Conservation (phyloP, 2,888 invertebrate species). For the Drosophila hamatofila region DNA sequence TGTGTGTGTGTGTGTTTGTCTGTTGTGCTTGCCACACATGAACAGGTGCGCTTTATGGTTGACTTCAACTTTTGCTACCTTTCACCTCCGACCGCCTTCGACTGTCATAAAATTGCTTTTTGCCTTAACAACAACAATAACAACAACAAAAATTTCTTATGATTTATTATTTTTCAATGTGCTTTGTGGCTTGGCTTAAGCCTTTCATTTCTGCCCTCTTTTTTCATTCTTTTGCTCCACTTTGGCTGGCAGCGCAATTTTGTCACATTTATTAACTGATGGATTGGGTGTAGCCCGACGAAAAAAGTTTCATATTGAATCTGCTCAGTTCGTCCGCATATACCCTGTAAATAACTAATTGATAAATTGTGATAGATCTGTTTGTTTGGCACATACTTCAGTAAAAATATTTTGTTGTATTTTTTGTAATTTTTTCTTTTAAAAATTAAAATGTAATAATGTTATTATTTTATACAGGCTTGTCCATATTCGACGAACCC, state of each 20-base stretch:
- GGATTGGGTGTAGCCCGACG: slow-evolving; percentile 59
- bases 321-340: background rate
- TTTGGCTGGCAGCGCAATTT: slow-evolving; percentile 41
- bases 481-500: too few species aligned
- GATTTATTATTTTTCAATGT: slow-evolving; percentile 78
- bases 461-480: too few species aligned
- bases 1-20: too few species aligned
- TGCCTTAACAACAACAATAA: slow-evolving; percentile 35
- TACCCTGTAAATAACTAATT: slow-evolving; percentile 28
- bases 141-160: slow-evolving; percentile 44
- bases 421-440: too few species aligned
- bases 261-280: slow-evolving; percentile 79
- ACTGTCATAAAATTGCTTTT: slow-evolving; percentile 62
- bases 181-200: slow-evolving; percentile 51
- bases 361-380: background rate
- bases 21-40: slow-evolving; percentile 47
- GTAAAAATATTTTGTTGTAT: too few species aligned
- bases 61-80: slow-evolving; percentile 67
- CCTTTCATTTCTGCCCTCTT: slow-evolving; percentile 18
- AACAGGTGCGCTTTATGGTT: slow-evolving; percentile 74
- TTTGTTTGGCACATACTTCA: too few species aligned
- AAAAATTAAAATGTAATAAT: too few species aligned
- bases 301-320: slow-evolving; percentile 37
- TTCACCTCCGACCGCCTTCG: slow-evolving; percentile 28
- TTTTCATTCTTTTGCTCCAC: slow-evolving; percentile 18